Evolutionary conservation across 2,113 vertebrate species (phyloP), one percentile per base, ranked within the genome.

Genomic region (Phycodurus eques): DNA sequence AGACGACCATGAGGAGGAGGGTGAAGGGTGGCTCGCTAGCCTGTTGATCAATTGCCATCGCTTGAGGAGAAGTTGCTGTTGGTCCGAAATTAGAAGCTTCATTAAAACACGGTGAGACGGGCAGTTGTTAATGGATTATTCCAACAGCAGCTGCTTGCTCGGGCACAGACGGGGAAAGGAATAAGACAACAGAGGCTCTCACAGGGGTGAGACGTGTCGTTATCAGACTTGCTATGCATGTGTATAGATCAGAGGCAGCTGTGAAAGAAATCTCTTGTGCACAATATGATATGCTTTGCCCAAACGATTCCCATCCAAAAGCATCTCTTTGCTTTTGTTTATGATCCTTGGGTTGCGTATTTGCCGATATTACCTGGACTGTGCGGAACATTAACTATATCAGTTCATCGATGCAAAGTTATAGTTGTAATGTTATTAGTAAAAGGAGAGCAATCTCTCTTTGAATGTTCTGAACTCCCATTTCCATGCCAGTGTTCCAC

Each of bases 61-160:
- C 22, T 66, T 51, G 57, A 80, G 57, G 59, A 83, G 39, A n/a
- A 69, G 42, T 59, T 74, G 47, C 17, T 14, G 12, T 51, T 60
- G 0, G 2, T 54, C 54, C 71, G 74, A 77, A 77, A 75, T 73
- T 72, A 83, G 79, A 79, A 60, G 68, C 51, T 9, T 73, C 57
- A 83, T 83, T 81, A 75, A 83, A 81, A 78, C 42, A 65, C 49
- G 22, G 62, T 8, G 51, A 78, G 73, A 66, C 65, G 68, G 71
- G 65, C 51, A 51, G 22, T 49, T 68, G 57, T 33, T 72, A 72
- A 76, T 81, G 68, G 46, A 17, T 77, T 69, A 44, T 77, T 81
- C 11, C 69, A 57, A 74, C 68, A 49, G 68, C 39, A 82, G 47
- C 68, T 64, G 14, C 22, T 13, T 53, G 57, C 71, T 35, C 13